Conservation (phyloP, 2,797 vertebrate species). For the Pipistrellus pygmaeus region DNA sequence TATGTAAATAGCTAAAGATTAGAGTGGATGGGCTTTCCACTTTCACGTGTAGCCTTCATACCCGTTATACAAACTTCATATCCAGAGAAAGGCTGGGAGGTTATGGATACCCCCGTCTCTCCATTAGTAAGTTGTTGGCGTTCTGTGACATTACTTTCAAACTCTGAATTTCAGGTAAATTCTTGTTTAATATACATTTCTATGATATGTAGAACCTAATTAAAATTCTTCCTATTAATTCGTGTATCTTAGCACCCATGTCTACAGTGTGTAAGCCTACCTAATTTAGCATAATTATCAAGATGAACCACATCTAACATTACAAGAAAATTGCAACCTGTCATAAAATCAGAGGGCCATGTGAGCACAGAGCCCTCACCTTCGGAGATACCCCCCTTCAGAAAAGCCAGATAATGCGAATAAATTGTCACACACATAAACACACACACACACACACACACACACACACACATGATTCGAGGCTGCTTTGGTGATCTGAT, state of each 20-base stretch:
- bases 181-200: slow-evolving; percentile 10
- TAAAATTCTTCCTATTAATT: slow-evolving; percentile 82
- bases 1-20: not conserved
- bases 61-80: not conserved
- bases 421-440: slow-evolving; percentile 76
- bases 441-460: slow-evolving; percentile 25
- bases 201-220: slow-evolving; percentile 53
- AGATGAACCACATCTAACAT: slow-evolving; percentile 88
- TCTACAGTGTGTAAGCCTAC: slow-evolving; percentile 85
- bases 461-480: slow-evolving; percentile 75
- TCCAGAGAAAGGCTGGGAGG: not conserved
- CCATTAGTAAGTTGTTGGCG: not conserved
- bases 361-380: slow-evolving; percentile 84
- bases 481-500: slow-evolving; percentile 85
- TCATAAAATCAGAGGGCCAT: slow-evolving; percentile 87
- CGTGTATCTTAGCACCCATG: slow-evolving; percentile 86
- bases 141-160: not conserved
- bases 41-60: not conserved
- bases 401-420: slow-evolving; percentile 86
- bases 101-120: not conserved
- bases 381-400: slow-evolving; percentile 78
- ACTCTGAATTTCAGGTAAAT: slow-evolving; percentile 29
- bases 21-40: not conserved
- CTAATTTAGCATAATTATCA: slow-evolving; percentile 90
- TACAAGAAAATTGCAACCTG: slow-evolving; percentile 91